Percentiles rank a stretch among this genome's conserved stretches.
Evolutionary conservation across 2,888 invertebrate species (phyloP).

Genomic region (Polyploca ridens): DNA sequence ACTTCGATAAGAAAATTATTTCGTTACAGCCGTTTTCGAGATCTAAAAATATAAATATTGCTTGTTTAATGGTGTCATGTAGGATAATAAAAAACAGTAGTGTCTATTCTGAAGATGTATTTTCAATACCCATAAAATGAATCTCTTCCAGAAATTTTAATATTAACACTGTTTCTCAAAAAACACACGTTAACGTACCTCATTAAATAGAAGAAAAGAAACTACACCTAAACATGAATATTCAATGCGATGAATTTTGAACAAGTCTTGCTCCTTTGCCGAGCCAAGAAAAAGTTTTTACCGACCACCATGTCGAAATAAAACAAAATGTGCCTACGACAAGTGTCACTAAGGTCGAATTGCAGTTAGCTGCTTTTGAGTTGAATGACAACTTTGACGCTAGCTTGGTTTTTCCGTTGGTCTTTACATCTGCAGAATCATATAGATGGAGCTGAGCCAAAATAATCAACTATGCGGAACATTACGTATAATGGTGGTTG

Average conservation of each 20-base stretch:
- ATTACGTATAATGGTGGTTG: not conserved
- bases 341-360: not conserved
- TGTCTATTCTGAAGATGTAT: too few species aligned
- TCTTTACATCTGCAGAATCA: not conserved
- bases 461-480: slow-evolving; percentile 3
- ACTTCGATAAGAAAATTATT: too few species aligned
- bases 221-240: not conserved
- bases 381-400: not conserved
- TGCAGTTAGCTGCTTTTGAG: not conserved
- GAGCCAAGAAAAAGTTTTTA: slow-evolving; percentile 4
- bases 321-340: not conserved
- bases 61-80: too few species aligned
- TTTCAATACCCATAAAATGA: too few species aligned
- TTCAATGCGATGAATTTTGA: not conserved
- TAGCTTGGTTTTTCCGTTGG: not conserved
- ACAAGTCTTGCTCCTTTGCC: not conserved
- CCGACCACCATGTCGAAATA: slow-evolving; percentile 4
- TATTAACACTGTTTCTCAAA: too few species aligned
- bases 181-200: too few species aligned
- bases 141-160: too few species aligned
- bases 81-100: too few species aligned
- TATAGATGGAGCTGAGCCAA: not conserved
- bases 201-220: not conserved
- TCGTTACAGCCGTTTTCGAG: too few species aligned
- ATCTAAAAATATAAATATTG: too few species aligned